Percentiles rank a stretch among this genome's conserved stretches.
Conservation (phyloP, 2,113 vertebrate species). For the Corythoichthys haematopterus region DNA sequence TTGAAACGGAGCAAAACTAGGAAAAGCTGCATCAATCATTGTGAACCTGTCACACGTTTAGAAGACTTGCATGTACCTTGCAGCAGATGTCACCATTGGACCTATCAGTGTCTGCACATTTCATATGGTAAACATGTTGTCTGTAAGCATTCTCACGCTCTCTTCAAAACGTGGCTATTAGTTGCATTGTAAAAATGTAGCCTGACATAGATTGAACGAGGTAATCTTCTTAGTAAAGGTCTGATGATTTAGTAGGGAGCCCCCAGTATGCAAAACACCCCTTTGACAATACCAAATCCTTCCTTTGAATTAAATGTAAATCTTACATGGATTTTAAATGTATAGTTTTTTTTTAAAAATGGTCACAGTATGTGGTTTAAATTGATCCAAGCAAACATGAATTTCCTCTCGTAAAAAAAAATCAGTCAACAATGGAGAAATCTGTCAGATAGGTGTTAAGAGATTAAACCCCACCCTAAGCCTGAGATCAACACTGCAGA, state of each 20-base stretch:
- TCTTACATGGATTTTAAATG: too few relatives aligned
- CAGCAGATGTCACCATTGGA: slow-evolving; percentile 53
- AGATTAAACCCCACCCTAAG: slow-evolving; percentile 57
- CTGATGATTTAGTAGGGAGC: slow-evolving; percentile 27
- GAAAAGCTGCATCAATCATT: too few relatives aligned
- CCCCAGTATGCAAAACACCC: background rate
- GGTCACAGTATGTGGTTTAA: background rate
- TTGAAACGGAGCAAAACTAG: too few relatives aligned
- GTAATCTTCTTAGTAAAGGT: slow-evolving; percentile 64
- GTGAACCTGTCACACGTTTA: background rate
- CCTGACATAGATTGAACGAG: slow-evolving; percentile 55
- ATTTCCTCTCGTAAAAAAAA: slow-evolving; percentile 3
- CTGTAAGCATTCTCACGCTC: slow-evolving; percentile 46
- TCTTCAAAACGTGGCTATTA: background rate
- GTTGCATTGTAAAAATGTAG: slow-evolving; percentile 34
- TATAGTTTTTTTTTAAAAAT: background rate
- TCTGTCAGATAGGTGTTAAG: slow-evolving; percentile 62
- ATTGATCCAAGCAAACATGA: slow-evolving; percentile 2
- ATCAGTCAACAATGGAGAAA: slow-evolving; percentile 55
- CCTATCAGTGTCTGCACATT: slow-evolving; percentile 11
- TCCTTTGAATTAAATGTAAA: background rate
- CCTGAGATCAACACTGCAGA: slow-evolving; percentile 47
- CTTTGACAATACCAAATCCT: background rate
- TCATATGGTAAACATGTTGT: slow-evolving; percentile 50
- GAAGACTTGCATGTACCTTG: slow-evolving; percentile 9